Conservation (phyloP, 2,797 vertebrate genomes). For the Ptychadena robeensis region DNA sequence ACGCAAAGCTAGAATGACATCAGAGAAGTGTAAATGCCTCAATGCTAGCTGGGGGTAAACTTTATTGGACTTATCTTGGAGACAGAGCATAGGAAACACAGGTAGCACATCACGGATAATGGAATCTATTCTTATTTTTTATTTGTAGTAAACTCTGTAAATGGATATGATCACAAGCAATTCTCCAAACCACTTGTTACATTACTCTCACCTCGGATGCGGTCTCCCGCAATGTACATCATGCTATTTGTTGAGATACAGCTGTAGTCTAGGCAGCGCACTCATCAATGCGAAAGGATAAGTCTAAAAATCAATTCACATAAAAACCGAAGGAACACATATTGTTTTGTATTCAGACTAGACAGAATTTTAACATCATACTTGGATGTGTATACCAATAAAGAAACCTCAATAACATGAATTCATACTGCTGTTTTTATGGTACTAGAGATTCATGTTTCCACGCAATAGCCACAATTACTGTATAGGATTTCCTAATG, state of each 20-base stretch:
- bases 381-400: background rate
- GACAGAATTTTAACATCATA: background rate
- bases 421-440: background rate
- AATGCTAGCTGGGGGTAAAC: background rate
- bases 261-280: conserved; percentile 1
- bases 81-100: background rate
- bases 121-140: conserved; percentile 45
- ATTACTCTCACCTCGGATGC: conserved; percentile 38
- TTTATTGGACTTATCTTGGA: conserved; percentile 20
- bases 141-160: conserved; percentile 48
- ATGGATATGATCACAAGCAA: conserved; percentile 53
- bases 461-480: no score
- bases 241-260: conserved; percentile 31
- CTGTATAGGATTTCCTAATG: background rate
- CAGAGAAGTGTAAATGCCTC: background rate
- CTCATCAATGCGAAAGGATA: background rate
- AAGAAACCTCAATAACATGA: background rate
- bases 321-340: background rate
- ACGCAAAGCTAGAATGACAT: background rate
- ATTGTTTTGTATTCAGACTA: conserved; percentile 3
- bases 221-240: conserved; percentile 29
- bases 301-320: conserved; percentile 26
- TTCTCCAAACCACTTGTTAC: conserved; percentile 56
- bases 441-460: no score
- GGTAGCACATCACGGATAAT: conserved; percentile 44